These are phyloP conservation scores for Pollachius pollachius DNA, from an alignment of 2,113 vertebrate genomes.

Conservation along the genomic window DNA sequence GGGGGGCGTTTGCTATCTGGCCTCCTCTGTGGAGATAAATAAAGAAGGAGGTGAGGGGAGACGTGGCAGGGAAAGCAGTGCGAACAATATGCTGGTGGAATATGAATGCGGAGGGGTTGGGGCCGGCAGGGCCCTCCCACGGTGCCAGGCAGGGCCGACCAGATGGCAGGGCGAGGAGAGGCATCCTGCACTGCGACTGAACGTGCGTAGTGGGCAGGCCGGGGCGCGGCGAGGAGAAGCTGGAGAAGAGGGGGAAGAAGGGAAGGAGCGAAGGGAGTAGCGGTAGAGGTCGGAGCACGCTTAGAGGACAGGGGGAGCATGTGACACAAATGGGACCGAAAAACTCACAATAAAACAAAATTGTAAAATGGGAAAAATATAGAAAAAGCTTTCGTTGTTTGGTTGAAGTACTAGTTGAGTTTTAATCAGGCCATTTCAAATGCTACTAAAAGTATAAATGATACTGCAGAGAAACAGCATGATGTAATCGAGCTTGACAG, in stretches of 20 bases:
- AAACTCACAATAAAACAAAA: slow-evolving; percentile 10
- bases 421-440: neutral
- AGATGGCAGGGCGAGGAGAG: slow-evolving; percentile 88
- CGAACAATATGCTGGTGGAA: slow-evolving; percentile 97
- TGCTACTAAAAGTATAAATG: too few relatives aligned
- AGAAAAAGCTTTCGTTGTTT: too few relatives aligned
- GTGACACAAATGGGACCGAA: too few relatives aligned
- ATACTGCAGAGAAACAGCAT: neutral
- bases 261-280: neutral
- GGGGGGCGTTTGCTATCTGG: slow-evolving; percentile 47
- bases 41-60: slow-evolving; percentile 77
- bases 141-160: slow-evolving; percentile 83
- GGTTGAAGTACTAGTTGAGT: neutral
- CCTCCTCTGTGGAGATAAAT: slow-evolving; percentile 90
- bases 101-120: slow-evolving; percentile 86
- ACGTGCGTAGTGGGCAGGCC: slow-evolving; percentile 42
- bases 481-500: neutral
- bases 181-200: slow-evolving; percentile 82
- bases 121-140: slow-evolving; percentile 77
- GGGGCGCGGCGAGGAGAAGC: slow-evolving; percentile 26
- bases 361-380: neutral
- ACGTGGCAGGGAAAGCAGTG: slow-evolving; percentile 80
- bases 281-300: slow-evolving; percentile 26
- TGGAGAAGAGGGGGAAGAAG: slow-evolving; percentile 3
- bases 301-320: slow-evolving; percentile 26